A percentile compares a stretch with the other conserved stretches of the same genome.
Conservation (phyloP, 2,888 invertebrate species). For the Cheilosia grossa region DNA sequence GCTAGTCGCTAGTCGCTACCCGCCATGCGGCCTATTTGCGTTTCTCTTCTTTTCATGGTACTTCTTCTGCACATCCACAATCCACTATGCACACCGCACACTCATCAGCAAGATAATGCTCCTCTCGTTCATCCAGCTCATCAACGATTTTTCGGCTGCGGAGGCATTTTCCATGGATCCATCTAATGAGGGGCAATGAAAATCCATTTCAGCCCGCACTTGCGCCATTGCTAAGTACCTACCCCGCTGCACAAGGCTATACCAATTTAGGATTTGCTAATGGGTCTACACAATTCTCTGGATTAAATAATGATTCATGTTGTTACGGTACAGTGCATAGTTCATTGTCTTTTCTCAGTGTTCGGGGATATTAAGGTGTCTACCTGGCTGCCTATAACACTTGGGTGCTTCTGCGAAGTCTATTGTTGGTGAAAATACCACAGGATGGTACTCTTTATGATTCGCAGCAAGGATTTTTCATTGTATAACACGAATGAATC, state of each 20-base stretch:
- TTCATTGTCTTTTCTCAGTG: slow-evolving; percentile 32
- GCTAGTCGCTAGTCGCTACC: background rate
- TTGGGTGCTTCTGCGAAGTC: background rate
- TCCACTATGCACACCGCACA: background rate
- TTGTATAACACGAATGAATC: background rate
- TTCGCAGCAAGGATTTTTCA: background rate
- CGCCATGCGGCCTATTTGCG: slow-evolving; percentile 50
- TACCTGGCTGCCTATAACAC: slow-evolving; percentile 7
- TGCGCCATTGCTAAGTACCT: slow-evolving; percentile 42
- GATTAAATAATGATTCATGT: slow-evolving; percentile 37
- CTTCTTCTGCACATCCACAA: slow-evolving; percentile 6
- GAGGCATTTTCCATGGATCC: background rate
- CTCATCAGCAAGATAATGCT: slow-evolving; percentile 16
- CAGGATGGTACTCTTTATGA: background rate
- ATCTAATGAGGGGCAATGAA: slow-evolving; percentile 33
- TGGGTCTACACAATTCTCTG: slow-evolving; percentile 25
- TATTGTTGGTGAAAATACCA: background rate
- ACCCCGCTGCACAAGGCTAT: slow-evolving; percentile 49
- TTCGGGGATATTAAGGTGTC: slow-evolving; percentile 8
- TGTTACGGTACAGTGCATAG: slow-evolving; percentile 45
- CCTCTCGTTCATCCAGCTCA: slow-evolving; percentile 18
- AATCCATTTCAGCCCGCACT: slow-evolving; percentile 54
- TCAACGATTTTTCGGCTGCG: background rate
- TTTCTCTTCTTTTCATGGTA: slow-evolving; percentile 20
- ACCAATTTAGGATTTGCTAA: slow-evolving; percentile 45